Evolutionary conservation across 2,797 vertebrate genomes (phyloP).

Genomic region (Hippoglossus hippoglossus): DNA sequence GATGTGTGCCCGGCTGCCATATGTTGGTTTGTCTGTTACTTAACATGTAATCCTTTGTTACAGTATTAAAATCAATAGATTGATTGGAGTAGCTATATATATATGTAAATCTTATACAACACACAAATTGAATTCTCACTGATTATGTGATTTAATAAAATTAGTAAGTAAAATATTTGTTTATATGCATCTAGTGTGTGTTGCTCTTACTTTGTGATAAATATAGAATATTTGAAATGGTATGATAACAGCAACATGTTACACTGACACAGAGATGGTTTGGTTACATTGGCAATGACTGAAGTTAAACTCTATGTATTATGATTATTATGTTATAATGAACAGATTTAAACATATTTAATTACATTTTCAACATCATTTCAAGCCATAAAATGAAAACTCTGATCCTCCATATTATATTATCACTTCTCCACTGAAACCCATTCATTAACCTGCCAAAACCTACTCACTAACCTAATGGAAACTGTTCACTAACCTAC

Average conservation of each 20-base stretch:
- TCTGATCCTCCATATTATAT: background rate
- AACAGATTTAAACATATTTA: background rate
- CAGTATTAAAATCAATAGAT: background rate
- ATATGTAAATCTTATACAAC: background rate
- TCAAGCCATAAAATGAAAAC: background rate
- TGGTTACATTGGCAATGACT: too few relatives aligned
- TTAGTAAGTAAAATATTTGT: background rate
- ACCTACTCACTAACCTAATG: conserved; percentile 21
- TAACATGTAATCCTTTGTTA: background rate
- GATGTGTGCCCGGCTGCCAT: too few relatives aligned
- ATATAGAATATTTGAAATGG: background rate
- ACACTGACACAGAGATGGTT: too few relatives aligned
- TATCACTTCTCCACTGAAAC: conserved; percentile 27
- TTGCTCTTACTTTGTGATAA: background rate
- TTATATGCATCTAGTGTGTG: too few relatives aligned
- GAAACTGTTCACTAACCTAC: conserved; percentile 48
- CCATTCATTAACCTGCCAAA: conserved; percentile 25
- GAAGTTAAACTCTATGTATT: too few relatives aligned
- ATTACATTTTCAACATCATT: conserved; percentile 9
- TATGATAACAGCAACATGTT: too few relatives aligned
- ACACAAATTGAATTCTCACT: background rate
- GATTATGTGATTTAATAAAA: too few relatives aligned
- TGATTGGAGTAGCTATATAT: background rate
- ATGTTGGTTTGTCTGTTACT: too few relatives aligned
- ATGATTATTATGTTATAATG: too few relatives aligned